phyloP scores from a whole-genome alignment of 2,888 invertebrate genomes.

The Dusona sp. region DNA sequence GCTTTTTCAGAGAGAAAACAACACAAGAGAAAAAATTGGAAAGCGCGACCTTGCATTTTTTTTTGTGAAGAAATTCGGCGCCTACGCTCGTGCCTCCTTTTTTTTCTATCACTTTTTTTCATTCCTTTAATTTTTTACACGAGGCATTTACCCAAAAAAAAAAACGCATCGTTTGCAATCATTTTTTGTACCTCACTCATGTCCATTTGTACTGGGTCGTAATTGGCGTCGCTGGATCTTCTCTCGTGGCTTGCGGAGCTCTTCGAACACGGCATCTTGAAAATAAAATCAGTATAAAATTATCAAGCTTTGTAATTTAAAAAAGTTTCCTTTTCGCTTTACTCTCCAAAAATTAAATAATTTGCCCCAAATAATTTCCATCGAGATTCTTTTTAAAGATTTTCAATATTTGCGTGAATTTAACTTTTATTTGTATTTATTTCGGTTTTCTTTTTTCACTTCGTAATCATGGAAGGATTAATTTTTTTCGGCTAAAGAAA shows the following conservation, averaged over 20 bases:
- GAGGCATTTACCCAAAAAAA: constrained; percentile 19
- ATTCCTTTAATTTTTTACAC: background rate
- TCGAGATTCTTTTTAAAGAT: background rate
- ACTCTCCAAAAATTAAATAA: background rate
- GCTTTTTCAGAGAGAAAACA: constrained; percentile 14
- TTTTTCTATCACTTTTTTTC: constrained; percentile 9
- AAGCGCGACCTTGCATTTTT: constrained; percentile 64
- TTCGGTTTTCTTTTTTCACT: too few relatives aligned
- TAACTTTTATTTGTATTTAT: too few relatives aligned
- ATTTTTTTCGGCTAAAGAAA: too few relatives aligned
- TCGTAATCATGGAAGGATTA: too few relatives aligned
- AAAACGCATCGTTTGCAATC: constrained; percentile 70
- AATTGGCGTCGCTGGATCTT: constrained; percentile 88
- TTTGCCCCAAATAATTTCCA: background rate
- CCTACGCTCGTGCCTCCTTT: constrained; percentile 16
- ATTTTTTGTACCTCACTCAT: constrained; percentile 89
- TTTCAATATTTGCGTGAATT: too few relatives aligned
- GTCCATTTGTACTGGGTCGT: constrained; percentile 92
- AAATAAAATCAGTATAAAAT: constrained; percentile 15
- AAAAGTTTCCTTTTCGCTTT: background rate
- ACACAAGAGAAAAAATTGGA: constrained; percentile 63
- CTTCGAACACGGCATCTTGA: constrained; percentile 72
- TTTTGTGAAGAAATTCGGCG: constrained; percentile 8
- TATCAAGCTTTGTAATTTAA: background rate
- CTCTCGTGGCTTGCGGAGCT: constrained; percentile 74